These are phyloP conservation scores for Collichthys lucidus DNA, from an alignment of 2,113 vertebrate genomes.

Conservation along the genomic window DNA sequence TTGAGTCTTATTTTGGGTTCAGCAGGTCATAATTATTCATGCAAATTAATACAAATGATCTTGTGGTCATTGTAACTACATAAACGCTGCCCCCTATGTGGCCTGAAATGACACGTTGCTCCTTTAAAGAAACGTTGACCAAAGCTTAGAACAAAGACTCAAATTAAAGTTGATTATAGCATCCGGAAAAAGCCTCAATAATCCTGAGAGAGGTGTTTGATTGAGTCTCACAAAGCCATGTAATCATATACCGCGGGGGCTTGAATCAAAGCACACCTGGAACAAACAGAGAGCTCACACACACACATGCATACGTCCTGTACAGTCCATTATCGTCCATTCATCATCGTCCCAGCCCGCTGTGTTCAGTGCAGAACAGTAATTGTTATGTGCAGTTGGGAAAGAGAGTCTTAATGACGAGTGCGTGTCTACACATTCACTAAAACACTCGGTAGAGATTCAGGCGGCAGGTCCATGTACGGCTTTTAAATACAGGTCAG, in stretches of 20 bases:
- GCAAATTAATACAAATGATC: too few species aligned
- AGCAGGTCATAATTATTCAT: too few species aligned
- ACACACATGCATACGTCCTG: not conserved
- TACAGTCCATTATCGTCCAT: constrained; percentile 42
- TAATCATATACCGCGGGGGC: constrained; percentile 51
- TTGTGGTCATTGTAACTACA: too few species aligned
- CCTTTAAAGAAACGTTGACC: too few species aligned
- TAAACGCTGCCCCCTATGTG: too few species aligned
- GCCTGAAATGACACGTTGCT: too few species aligned
- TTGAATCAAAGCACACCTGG: constrained; percentile 50
- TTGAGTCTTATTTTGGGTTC: too few species aligned
- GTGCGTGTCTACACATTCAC: not conserved
- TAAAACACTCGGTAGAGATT: constrained; percentile 17
- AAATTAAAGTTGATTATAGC: constrained; percentile 38
- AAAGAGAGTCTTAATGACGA: constrained; percentile 35
- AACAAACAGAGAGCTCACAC: constrained; percentile 5
- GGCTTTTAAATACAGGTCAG: too few species aligned
- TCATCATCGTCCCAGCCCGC: constrained; percentile 33
- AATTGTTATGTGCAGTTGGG: constrained; percentile 58
- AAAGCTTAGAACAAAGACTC: too few species aligned
- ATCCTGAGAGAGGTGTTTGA: constrained; percentile 45
- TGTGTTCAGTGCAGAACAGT: constrained; percentile 30
- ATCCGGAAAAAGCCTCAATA: constrained; percentile 41
- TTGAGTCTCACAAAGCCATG: constrained; percentile 55
- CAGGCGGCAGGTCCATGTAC: too few species aligned